phyloP scores from a whole-genome alignment of 2,113 vertebrate species.

The Castor canadensis region DNA sequence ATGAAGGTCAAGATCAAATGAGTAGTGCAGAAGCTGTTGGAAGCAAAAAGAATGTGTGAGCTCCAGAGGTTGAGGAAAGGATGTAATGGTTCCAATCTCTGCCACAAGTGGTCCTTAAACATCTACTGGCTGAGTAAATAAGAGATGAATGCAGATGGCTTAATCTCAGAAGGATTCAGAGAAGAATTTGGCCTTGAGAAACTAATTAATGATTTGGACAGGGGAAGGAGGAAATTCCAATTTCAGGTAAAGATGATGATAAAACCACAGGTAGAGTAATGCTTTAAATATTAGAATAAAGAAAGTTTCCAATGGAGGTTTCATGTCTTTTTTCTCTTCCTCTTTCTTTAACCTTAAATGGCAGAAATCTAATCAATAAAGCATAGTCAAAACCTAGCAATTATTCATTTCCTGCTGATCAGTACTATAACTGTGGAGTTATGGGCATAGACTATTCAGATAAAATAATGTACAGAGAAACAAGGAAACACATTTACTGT shows the following conservation, averaged over 20 bases:
- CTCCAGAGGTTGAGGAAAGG: neutral
- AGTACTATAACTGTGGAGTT: too few species aligned
- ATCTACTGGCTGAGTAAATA: neutral
- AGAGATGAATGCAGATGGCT: neutral
- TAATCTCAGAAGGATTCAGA: neutral
- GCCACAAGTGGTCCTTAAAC: neutral
- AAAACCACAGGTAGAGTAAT: neutral
- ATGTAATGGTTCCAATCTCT: neutral
- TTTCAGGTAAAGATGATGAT: neutral
- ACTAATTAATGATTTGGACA: neutral
- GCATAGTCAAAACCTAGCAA: neutral
- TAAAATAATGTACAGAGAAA: neutral
- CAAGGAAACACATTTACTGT: neutral
- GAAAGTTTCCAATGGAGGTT: neutral
- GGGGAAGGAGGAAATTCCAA: neutral
- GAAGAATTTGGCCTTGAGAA: neutral
- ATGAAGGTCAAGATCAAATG: neutral
- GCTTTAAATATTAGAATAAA: neutral
- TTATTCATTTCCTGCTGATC: neutral
- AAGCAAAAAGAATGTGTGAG: neutral
- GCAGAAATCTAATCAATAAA: neutral
- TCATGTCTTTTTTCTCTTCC: neutral
- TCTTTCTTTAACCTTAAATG: neutral
- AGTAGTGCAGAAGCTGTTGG: neutral
- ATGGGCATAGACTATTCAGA: neutral